phyloP scores from a whole-genome alignment of 1,140 invertebrate genomes.

The Drosophila nigrodunni region DNA sequence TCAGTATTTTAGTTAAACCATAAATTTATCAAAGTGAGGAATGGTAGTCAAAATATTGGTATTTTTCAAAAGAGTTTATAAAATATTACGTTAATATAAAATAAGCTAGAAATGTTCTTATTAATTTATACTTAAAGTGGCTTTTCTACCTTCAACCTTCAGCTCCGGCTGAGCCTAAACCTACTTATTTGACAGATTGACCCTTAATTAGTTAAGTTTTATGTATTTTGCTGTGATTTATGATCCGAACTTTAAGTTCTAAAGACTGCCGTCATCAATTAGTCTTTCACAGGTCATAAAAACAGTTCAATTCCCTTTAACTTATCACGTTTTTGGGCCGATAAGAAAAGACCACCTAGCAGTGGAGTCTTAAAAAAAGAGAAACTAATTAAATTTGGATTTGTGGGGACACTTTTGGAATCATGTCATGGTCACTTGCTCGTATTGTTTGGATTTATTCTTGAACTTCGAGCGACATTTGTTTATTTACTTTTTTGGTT shows the following conservation, averaged over 20 bases:
- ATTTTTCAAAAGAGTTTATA: too few species aligned
- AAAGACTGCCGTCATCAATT: constrained; percentile 48
- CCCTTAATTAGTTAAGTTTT: constrained; percentile 62
- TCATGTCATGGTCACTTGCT: constrained; percentile 72
- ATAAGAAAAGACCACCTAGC: constrained; percentile 57
- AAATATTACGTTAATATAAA: too few species aligned
- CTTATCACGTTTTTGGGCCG: constrained; percentile 36
- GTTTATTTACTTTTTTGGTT: constrained; percentile 40
- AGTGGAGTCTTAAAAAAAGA: constrained; percentile 18
- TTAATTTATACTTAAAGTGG: too few species aligned
- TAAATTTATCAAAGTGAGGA: not conserved
- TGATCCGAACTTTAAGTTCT: constrained; percentile 43
- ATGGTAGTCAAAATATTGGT: too few species aligned
- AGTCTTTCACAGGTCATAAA: constrained; percentile 45
- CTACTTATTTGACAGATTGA: constrained; percentile 32
- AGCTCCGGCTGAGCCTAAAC: not conserved
- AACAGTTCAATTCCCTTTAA: constrained; percentile 39
- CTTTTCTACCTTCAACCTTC: not conserved
- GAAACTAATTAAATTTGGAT: not conserved
- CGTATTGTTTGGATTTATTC: constrained; percentile 42
- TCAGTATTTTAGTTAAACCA: not conserved
- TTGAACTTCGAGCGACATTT: constrained; percentile 37
- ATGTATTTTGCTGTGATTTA: constrained; percentile 53
- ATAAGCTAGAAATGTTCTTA: too few species aligned
- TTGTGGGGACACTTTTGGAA: constrained; percentile 26